Percentiles rank a stretch among this genome's conserved stretches.
These are phyloP conservation scores for Heliocidaris tuberculata DNA, from an alignment of 35 echinoderm and acorn worm species.

Conservation along the genomic window DNA sequence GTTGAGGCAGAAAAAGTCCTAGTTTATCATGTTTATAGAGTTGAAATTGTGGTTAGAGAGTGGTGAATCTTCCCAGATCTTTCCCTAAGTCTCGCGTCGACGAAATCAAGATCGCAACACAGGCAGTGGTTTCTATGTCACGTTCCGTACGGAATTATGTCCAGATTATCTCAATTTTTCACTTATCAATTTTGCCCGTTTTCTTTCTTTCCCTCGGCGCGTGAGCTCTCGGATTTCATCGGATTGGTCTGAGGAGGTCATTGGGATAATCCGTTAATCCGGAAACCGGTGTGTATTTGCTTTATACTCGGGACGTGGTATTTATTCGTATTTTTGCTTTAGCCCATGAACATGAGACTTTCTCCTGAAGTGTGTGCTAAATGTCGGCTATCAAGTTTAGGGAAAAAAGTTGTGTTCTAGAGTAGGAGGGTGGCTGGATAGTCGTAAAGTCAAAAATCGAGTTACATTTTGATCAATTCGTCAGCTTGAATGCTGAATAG, in stretches of 20 bases:
- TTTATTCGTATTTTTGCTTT: background rate
- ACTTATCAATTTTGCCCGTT: constrained; percentile 2
- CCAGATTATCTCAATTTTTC: constrained; percentile 19
- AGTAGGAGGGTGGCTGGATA: background rate
- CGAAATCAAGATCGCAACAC: background rate
- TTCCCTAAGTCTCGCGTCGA: background rate
- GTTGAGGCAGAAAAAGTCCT: too few species aligned
- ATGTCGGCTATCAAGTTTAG: constrained; percentile 4
- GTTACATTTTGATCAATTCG: too few species aligned
- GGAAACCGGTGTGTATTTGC: constrained; percentile 25
- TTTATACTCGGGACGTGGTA: background rate
- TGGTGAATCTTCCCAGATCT: background rate
- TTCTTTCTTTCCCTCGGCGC: background rate
- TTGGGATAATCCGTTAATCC: constrained; percentile 39
- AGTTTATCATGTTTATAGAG: background rate
- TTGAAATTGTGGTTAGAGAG: background rate
- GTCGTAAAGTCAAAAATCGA: background rate
- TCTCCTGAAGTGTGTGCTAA: background rate
- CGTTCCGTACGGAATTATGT: background rate
- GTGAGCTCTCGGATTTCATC: constrained; percentile 38
- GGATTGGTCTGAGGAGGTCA: constrained; percentile 27
- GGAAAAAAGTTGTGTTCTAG: background rate
- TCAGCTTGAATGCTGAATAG: too few species aligned
- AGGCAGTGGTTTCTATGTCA: constrained; percentile 30
- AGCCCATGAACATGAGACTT: background rate